Conservation (phyloP, 2,888 invertebrate species). For the Lochmaea capreae region DNA sequence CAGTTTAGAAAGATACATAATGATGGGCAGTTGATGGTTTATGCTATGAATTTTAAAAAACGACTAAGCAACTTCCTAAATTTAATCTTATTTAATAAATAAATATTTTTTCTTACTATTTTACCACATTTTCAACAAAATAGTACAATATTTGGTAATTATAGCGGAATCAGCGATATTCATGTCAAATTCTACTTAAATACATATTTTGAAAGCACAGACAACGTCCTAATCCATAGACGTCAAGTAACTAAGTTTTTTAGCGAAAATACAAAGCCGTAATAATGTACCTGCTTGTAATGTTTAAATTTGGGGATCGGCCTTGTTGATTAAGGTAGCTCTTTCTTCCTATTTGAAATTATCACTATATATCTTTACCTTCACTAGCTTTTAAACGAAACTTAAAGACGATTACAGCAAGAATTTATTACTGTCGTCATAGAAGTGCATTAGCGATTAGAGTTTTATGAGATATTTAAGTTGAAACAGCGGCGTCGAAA, state of each 20-base stretch:
- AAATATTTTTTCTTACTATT: too few species aligned
- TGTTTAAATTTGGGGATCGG: slow-evolving; percentile 2
- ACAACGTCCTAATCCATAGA: neutral
- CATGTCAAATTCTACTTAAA: neutral
- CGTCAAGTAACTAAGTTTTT: neutral
- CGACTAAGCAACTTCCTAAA: too few species aligned
- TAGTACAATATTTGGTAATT: neutral
- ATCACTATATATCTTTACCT: slow-evolving; percentile 28
- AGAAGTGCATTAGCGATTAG: slow-evolving; percentile 28
- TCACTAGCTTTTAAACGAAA: slow-evolving; percentile 36
- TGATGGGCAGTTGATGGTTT: too few species aligned
- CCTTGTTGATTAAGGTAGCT: slow-evolving; percentile 19
- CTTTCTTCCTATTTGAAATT: slow-evolving; percentile 26
- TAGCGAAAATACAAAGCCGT: neutral
- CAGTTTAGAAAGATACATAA: too few species aligned
- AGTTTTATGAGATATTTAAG: slow-evolving; percentile 18
- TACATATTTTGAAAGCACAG: neutral
- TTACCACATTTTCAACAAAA: too few species aligned
- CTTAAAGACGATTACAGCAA: slow-evolving; percentile 21
- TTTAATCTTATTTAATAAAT: too few species aligned
- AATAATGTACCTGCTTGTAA: neutral
- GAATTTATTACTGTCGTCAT: slow-evolving; percentile 6
- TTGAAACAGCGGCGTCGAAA: neutral
- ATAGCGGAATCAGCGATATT: neutral
- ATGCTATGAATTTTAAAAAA: too few species aligned